phyloP scores from a whole-genome alignment of 2,113 vertebrate genomes.

The Cottus gobio region DNA sequence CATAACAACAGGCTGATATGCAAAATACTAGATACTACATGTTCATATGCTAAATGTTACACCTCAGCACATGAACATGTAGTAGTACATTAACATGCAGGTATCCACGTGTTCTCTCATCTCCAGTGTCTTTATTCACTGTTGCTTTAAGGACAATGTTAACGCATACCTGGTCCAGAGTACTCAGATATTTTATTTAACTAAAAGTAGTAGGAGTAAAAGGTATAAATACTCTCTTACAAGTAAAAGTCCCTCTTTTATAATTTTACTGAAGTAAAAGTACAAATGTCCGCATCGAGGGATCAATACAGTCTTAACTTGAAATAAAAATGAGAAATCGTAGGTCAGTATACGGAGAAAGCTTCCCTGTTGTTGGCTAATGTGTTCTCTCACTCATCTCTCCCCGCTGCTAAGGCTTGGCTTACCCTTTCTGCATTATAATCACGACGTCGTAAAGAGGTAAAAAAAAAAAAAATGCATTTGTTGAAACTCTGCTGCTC shows the following conservation, averaged over 20 bases:
- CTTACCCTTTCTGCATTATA: constrained; percentile 79
- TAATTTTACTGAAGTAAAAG: background rate
- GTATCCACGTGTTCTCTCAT: background rate
- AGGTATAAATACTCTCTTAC: background rate
- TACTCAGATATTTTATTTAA: too few species aligned
- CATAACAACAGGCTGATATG: background rate
- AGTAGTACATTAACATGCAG: background rate
- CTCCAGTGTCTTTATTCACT: background rate
- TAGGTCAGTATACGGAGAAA: background rate
- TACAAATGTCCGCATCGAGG: background rate
- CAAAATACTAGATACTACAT: background rate
- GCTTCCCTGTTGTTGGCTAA: constrained; percentile 39
- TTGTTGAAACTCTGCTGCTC: background rate
- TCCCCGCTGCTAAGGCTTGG: constrained; percentile 79
- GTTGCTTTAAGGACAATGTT: too few species aligned
- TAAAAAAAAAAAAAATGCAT: constrained; percentile 69
- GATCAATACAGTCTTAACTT: background rate
- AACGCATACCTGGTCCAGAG: too few species aligned
- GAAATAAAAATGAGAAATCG: background rate
- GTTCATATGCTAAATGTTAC: background rate
- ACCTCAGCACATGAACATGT: background rate
- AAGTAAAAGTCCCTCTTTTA: background rate
- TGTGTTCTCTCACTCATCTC: constrained; percentile 50
- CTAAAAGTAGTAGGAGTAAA: too few species aligned
- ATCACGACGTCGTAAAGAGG: constrained; percentile 75